phyloP scores from a whole-genome alignment of 2,888 invertebrate species.

The Rhogogaster chlorosoma region DNA sequence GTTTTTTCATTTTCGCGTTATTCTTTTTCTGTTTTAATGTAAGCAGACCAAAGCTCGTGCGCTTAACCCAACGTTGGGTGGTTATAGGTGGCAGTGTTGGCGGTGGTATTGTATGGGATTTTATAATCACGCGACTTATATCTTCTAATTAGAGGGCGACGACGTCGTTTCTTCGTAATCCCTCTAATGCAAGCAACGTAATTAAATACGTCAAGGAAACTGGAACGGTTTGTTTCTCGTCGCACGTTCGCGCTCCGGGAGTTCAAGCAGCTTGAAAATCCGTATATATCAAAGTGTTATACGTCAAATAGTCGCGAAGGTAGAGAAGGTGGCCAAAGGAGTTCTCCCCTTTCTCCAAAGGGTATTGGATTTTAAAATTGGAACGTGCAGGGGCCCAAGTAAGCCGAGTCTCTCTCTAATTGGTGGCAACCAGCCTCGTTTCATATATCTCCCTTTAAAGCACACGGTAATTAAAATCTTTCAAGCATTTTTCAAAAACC shows the following conservation, averaged over 20 bases:
- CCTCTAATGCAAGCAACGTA: conserved; percentile 27
- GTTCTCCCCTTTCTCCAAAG: not conserved
- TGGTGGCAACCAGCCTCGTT: conserved; percentile 22
- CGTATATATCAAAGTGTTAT: conserved; percentile 21
- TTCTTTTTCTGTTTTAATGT: not conserved
- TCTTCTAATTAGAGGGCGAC: conserved; percentile 33
- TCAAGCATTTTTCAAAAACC: conserved; percentile 38
- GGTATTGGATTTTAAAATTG: conserved; percentile 45
- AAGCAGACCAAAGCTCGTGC: not conserved
- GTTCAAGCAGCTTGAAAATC: conserved; percentile 17
- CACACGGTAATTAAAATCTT: conserved; percentile 40
- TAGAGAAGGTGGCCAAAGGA: not conserved
- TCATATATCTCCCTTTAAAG: conserved; percentile 41
- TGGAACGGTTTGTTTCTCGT: conserved; percentile 17
- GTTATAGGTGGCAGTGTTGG: not conserved
- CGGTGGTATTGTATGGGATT: conserved; percentile 25
- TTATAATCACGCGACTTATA: conserved; percentile 41
- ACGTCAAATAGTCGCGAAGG: conserved; percentile 22
- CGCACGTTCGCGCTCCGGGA: not conserved
- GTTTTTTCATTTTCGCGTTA: not conserved
- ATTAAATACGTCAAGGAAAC: conserved; percentile 32
- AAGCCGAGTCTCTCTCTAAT: conserved; percentile 25
- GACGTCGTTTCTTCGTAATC: conserved; percentile 33
- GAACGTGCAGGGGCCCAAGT: conserved; percentile 11
- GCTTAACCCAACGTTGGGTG: not conserved